Evolutionary conservation across 1,140 invertebrate genomes (phyloP).

Genomic region (Neodiprion virginianus): DNA sequence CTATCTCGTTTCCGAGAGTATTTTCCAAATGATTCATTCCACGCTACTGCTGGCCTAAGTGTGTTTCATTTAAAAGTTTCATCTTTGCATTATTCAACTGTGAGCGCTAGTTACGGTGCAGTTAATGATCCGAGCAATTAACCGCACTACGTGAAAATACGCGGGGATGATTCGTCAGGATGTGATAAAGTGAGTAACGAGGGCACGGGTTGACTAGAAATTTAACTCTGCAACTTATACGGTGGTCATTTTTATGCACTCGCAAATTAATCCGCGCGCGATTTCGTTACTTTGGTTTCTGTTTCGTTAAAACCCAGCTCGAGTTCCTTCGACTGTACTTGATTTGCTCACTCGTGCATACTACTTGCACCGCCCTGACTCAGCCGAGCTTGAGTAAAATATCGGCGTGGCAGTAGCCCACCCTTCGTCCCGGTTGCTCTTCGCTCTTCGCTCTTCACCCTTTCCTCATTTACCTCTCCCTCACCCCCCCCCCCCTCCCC

Average conservation of each 20-base stretch:
- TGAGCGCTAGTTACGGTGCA: background rate
- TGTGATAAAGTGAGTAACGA: background rate
- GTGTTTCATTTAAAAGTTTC: background rate
- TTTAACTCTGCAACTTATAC: background rate
- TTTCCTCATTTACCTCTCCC: background rate
- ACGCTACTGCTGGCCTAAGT: background rate
- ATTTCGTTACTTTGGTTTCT: background rate
- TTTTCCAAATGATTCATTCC: background rate
- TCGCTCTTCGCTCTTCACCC: constrained; percentile 1
- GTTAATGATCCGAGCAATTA: background rate
- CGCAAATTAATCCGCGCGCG: background rate
- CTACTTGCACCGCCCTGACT: background rate
- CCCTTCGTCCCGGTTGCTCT: background rate
- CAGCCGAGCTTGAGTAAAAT: constrained; percentile 4
- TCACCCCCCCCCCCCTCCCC: background rate
- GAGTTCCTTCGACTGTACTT: background rate
- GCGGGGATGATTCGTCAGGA: too few species aligned
- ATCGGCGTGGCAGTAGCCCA: background rate
- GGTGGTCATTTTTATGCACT: background rate
- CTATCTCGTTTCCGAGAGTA: background rate
- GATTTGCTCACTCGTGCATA: constrained; percentile 5
- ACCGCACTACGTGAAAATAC: background rate
- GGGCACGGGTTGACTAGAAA: background rate
- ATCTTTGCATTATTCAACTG: background rate
- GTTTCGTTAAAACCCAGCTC: background rate